Conservation (phyloP, 2,113 vertebrate species). For the Trichomycterus rosablanca region DNA sequence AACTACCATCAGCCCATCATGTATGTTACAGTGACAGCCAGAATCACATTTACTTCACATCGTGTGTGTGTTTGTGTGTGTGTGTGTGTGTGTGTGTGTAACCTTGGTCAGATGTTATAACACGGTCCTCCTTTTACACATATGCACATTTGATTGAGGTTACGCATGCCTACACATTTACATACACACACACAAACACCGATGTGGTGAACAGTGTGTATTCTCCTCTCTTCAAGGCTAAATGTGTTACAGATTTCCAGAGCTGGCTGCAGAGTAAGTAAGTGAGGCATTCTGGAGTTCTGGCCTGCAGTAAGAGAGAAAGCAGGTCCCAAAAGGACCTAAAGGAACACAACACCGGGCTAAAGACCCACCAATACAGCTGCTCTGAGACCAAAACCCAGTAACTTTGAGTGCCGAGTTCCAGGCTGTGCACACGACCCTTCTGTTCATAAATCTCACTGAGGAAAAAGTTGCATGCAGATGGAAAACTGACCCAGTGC, state of each 20-base stretch:
- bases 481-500: background rate
- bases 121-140: too few relatives aligned
- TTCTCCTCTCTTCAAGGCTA: constrained; percentile 10
- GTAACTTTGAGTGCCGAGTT: constrained; percentile 7
- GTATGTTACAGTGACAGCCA: too few relatives aligned
- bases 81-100: too few relatives aligned
- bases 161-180: background rate
- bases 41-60: too few relatives aligned
- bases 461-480: background rate
- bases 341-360: constrained; percentile 42
- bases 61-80: too few relatives aligned
- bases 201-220: constrained; percentile 16
- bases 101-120: too few relatives aligned
- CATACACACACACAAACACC: constrained; percentile 5
- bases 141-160: too few relatives aligned
- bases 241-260: constrained; percentile 41
- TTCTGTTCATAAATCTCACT: background rate
- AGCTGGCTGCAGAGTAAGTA: constrained; percentile 21
- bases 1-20: too few relatives aligned
- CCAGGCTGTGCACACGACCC: background rate
- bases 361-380: constrained; percentile 38
- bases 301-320: constrained; percentile 22
- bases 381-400: constrained; percentile 26
- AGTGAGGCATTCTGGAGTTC: too few relatives aligned
- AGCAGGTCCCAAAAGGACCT: constrained; percentile 46